These are phyloP conservation scores for Ormyrus rosae DNA, from an alignment of 2,888 invertebrate genomes.

Conservation along the genomic window DNA sequence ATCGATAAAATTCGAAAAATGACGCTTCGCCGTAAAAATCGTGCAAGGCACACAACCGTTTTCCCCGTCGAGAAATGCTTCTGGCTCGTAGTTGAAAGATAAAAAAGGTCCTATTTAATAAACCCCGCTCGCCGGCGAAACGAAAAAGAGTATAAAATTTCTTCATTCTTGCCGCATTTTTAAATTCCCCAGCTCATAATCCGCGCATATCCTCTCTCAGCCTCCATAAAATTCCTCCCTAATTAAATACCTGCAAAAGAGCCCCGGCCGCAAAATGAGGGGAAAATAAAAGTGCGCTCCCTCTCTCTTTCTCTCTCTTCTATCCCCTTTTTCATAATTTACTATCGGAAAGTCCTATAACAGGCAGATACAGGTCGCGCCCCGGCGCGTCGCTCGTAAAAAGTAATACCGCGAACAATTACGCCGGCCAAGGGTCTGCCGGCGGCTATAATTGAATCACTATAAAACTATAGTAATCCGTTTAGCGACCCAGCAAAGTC, in stretches of 20 bases:
- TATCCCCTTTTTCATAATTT: constrained; percentile 16
- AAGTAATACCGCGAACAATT: constrained; percentile 42
- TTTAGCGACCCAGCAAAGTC: constrained; percentile 17
- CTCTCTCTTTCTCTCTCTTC: not conserved
- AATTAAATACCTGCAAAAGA: constrained; percentile 39
- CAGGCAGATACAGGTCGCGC: not conserved
- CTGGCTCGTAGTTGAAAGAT: too few relatives aligned
- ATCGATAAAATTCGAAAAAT: too few relatives aligned
- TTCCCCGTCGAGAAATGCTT: too few relatives aligned
- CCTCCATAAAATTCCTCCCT: constrained; percentile 31
- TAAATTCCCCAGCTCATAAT: not conserved
- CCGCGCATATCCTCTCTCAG: not conserved
- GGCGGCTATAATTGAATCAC: constrained; percentile 44
- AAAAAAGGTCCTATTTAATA: too few relatives aligned
- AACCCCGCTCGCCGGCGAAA: too few relatives aligned
- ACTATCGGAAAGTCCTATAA: not conserved
- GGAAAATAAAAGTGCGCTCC: constrained; percentile 3
- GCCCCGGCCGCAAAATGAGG: not conserved
- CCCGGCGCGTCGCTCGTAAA: constrained; percentile 32
- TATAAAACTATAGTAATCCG: constrained; percentile 52
- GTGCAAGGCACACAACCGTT: too few relatives aligned
- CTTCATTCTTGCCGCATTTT: constrained; percentile 8
- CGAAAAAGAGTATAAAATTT: not conserved
- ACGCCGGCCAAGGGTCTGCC: not conserved
- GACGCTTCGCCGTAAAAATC: too few relatives aligned